Percentiles rank a stretch among this genome's conserved stretches.
phyloP scores from a whole-genome alignment of 2,113 vertebrate species.

The Carassius gibelio region DNA sequence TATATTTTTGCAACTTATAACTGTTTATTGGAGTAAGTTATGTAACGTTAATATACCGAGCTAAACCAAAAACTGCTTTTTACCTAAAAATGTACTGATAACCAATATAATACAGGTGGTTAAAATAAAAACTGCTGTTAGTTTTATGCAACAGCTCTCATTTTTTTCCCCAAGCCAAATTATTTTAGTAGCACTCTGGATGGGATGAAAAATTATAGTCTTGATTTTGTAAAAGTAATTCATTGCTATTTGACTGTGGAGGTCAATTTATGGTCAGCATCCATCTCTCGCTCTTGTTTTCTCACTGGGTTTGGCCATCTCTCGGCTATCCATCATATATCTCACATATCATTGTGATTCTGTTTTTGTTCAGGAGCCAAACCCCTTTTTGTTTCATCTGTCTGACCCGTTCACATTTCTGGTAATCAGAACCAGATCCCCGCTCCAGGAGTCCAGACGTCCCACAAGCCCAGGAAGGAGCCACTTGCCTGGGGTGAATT shows the following conservation, averaged over 20 bases:
- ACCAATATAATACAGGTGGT: background rate
- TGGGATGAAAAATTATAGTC: background rate
- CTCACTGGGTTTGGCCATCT: slow-evolving; percentile 29
- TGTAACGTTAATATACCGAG: background rate
- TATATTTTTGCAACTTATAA: too few species aligned
- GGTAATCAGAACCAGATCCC: slow-evolving; percentile 40
- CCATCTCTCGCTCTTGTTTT: slow-evolving; percentile 31
- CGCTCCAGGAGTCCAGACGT: slow-evolving; percentile 29
- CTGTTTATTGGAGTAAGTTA: too few species aligned
- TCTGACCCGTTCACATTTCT: slow-evolving; percentile 42
- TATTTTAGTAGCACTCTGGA: background rate
- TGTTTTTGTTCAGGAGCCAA: slow-evolving; percentile 25
- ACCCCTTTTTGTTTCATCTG: slow-evolving; percentile 31
- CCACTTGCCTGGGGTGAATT: slow-evolving; percentile 2
- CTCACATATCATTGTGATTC: slow-evolving; percentile 1
- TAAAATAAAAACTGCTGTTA: background rate
- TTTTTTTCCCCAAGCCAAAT: background rate
- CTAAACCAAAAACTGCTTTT: background rate
- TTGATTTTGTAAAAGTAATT: slow-evolving; percentile 9
- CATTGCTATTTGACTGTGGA: background rate
- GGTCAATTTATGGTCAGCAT: slow-evolving; percentile 5
- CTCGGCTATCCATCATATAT: slow-evolving; percentile 9
- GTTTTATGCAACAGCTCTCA: background rate
- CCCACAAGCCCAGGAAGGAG: slow-evolving; percentile 29
- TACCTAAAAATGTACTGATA: too few species aligned